These are phyloP conservation scores for Hydractinia echinata DNA, from an alignment of 30 jellyfish, hydroid and myxozoan genomes.

Conservation along the genomic window DNA sequence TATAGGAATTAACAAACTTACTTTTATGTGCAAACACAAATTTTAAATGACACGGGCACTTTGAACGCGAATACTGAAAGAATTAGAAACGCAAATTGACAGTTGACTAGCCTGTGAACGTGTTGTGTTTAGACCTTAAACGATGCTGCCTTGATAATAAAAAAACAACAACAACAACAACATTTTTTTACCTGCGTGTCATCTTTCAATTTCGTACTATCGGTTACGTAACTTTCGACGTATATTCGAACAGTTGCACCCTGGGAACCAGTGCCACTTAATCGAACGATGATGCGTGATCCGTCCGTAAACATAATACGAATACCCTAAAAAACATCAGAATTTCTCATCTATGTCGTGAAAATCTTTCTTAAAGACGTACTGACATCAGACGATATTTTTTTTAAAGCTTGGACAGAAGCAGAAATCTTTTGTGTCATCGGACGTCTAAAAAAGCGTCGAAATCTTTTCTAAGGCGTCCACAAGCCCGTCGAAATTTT, in stretches of 20 bases:
- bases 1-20: not conserved
- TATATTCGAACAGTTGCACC: slow-evolving; percentile 92
- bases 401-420: too few species aligned
- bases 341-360: too few species aligned
- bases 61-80: not conserved
- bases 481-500: too few species aligned
- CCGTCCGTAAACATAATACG: slow-evolving; percentile 68
- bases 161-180: not conserved
- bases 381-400: too few species aligned
- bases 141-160: too few species aligned
- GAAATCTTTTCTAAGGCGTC: too few species aligned
- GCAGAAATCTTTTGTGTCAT: too few species aligned
- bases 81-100: too few species aligned
- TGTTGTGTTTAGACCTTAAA: not conserved
- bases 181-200: slow-evolving; percentile 29
- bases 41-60: not conserved
- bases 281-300: slow-evolving; percentile 65
- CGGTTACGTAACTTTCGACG: slow-evolving; percentile 61
- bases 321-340: slow-evolving; percentile 53
- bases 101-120: not conserved
- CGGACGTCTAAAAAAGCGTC: too few species aligned
- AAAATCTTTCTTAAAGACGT: too few species aligned
- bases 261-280: slow-evolving; percentile 87
- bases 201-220: slow-evolving; percentile 12
- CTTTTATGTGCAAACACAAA: not conserved